These are phyloP conservation scores for Limanda limanda DNA, from an alignment of 2,113 vertebrate genomes.

Conservation along the genomic window DNA sequence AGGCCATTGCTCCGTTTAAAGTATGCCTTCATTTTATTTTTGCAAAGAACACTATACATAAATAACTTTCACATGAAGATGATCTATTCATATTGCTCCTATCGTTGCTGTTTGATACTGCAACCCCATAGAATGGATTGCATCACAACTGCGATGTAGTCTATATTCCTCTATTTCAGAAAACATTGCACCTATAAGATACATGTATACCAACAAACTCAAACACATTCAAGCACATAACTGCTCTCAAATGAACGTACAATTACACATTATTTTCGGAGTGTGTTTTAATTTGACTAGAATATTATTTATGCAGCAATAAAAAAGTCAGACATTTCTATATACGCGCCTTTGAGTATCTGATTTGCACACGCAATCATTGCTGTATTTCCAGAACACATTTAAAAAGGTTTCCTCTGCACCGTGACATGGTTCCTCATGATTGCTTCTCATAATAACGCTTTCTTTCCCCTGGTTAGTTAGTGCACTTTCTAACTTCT, in stretches of 20 bases:
- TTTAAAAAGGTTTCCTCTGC: slow-evolving; percentile 1
- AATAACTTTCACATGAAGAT: neutral
- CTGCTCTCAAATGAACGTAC: neutral
- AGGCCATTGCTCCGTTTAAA: slow-evolving; percentile 2
- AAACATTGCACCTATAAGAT: neutral
- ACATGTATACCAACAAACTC: neutral
- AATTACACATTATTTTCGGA: neutral
- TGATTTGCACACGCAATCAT: neutral
- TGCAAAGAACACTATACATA: too few relatives aligned
- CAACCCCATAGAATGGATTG: slow-evolving; percentile 5
- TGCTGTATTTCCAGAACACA: neutral
- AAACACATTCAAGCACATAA: neutral
- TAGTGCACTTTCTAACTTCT: slow-evolving; percentile 79
- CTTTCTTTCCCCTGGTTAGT: slow-evolving; percentile 77
- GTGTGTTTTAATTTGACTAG: slow-evolving; percentile 9
- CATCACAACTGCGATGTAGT: slow-evolving; percentile 17
- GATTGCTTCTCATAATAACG: slow-evolving; percentile 74
- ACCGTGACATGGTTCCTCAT: slow-evolving; percentile 50
- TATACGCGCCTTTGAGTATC: slow-evolving; percentile 4
- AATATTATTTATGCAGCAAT: slow-evolving; percentile 25
- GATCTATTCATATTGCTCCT: neutral
- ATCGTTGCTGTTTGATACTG: neutral
- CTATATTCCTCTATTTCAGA: slow-evolving; percentile 1
- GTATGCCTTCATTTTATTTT: neutral
- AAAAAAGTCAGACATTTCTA: slow-evolving; percentile 12